These are phyloP conservation scores for Acronicta alni DNA, from an alignment of 2,888 invertebrate species.

Conservation along the genomic window DNA sequence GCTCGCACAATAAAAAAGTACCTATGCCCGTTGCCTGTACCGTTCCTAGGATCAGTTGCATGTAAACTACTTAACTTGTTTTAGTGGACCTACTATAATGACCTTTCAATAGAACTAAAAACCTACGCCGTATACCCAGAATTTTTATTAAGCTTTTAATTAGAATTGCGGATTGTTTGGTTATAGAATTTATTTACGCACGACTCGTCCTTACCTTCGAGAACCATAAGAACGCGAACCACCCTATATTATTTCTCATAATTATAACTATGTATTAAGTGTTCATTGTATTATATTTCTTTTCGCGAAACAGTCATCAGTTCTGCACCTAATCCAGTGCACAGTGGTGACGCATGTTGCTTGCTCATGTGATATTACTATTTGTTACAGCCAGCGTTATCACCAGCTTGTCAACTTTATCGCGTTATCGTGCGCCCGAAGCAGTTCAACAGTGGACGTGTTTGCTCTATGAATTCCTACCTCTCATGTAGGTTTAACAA, in stretches of 20 bases:
- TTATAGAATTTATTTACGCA: too few species aligned
- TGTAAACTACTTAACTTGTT: too few species aligned
- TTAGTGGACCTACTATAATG: too few species aligned
- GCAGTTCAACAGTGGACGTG: conserved; percentile 68
- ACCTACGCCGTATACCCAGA: too few species aligned
- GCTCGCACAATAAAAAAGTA: too few species aligned
- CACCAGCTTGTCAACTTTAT: conserved; percentile 56
- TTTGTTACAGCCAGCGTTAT: conserved; percentile 60
- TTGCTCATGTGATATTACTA: conserved; percentile 62
- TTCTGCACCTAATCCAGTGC: conserved; percentile 49
- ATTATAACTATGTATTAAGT: not conserved
- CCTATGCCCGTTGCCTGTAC: too few species aligned
- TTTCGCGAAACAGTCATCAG: conserved; percentile 26
- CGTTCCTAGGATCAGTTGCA: too few species aligned
- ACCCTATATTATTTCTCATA: conserved; percentile 8
- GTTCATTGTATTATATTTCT: conserved; percentile 19
- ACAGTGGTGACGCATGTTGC: conserved; percentile 61
- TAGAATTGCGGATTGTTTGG: too few species aligned
- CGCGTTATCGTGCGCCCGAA: conserved; percentile 58
- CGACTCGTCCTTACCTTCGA: not conserved
- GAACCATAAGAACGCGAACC: not conserved
- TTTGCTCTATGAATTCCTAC: conserved; percentile 74
- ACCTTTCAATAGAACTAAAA: too few species aligned
- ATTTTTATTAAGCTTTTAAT: too few species aligned
- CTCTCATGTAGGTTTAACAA: conserved; percentile 60